Percentiles rank a stretch among this genome's conserved stretches.
These are phyloP conservation scores for Carassius carassius DNA, from an alignment of 2,113 vertebrate species.

Conservation along the genomic window DNA sequence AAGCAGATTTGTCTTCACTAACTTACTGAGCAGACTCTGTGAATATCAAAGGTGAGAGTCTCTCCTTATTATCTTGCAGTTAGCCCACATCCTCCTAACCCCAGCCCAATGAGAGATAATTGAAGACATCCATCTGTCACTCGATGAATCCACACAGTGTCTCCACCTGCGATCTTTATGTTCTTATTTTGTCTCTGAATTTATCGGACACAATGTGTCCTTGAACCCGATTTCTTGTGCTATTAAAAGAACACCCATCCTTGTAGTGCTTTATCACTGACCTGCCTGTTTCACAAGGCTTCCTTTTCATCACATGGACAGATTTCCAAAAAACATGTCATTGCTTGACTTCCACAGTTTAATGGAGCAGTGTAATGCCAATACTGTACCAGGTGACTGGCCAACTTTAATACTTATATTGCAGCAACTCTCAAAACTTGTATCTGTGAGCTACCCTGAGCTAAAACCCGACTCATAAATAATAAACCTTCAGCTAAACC, in stretches of 20 bases:
- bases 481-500: background rate
- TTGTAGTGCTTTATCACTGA: background rate
- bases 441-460: background rate
- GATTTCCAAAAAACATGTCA: background rate
- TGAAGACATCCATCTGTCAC: background rate
- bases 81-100: background rate
- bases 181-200: background rate
- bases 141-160: background rate
- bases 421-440: background rate
- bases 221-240: background rate
- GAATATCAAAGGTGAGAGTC: constrained; percentile 10
- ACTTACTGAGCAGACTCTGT: background rate
- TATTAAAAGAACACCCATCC: background rate
- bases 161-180: background rate
- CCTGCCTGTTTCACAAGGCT: background rate
- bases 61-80: background rate
- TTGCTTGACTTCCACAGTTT: constrained; percentile 4
- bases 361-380: background rate
- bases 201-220: background rate
- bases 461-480: background rate
- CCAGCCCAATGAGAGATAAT: background rate
- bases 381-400: background rate
- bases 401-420: background rate
- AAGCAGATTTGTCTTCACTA: background rate
- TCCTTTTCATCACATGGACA: background rate